A percentile compares a stretch with the other conserved stretches of the same genome.
Evolutionary conservation across 2,888 invertebrate genomes (phyloP).

Genomic region (Luperina testacea): DNA sequence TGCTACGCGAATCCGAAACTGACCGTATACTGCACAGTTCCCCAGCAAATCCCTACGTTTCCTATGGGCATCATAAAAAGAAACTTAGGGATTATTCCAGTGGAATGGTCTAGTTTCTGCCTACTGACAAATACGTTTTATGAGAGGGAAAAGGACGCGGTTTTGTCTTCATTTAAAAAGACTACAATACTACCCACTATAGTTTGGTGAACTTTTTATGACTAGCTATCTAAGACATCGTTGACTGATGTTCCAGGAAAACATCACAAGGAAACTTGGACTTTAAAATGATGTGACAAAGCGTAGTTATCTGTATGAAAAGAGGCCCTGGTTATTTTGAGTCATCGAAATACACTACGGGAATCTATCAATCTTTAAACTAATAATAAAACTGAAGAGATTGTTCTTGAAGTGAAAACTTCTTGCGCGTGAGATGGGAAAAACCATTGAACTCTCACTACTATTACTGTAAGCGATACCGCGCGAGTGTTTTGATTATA

Average conservation of each 20-base stretch:
- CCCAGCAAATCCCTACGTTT: constrained; percentile 33
- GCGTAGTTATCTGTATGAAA: background rate
- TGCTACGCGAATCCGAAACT: constrained; percentile 18
- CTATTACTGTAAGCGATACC: no score
- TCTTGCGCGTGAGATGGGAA: no score
- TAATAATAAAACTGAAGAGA: background rate
- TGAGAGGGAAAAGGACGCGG: constrained; percentile 17
- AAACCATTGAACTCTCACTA: no score
- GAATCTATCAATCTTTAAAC: background rate
- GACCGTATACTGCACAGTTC: constrained; percentile 14
- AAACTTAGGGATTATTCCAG: constrained; percentile 45
- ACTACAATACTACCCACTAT: background rate
- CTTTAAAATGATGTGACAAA: background rate
- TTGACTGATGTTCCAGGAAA: background rate
- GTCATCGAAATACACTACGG: background rate
- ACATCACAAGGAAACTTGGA: background rate
- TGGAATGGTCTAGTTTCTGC: constrained; percentile 36
- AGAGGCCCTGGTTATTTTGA: no score
- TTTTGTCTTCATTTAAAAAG: constrained; percentile 33
- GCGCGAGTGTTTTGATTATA: no score
- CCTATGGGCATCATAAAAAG: constrained; percentile 52
- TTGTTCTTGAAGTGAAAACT: no score
- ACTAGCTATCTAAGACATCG: background rate
- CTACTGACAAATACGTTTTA: constrained; percentile 49
- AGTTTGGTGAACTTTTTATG: background rate